Base-by-base conservation (phyloP, 2,797 vertebrate species). In the Atherinosoma microstoma region DNA sequence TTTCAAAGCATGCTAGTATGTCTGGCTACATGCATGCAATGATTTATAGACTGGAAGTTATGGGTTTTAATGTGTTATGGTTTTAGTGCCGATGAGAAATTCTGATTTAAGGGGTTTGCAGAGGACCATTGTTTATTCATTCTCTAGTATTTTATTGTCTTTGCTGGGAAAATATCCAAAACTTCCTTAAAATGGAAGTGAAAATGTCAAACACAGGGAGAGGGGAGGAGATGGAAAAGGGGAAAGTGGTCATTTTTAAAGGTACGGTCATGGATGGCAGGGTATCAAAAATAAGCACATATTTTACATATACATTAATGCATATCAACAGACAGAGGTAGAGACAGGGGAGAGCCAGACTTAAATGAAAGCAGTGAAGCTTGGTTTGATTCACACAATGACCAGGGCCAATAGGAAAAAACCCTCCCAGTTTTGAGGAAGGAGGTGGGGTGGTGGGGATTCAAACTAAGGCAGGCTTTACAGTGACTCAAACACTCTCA, bases 401-500 rank as follows among this genome's bases (percentile, higher is more conserved):
- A 91, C 84, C 75, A 78, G 82, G 83, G 70, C 92, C 92, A 92
- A 92, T 91, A 90, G 90, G 91, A 93, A 87, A 89, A 89, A 90
- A 82, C 87, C 92, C 90, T 92, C 91, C 90, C 92, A 87, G 85
- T 92, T 89, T 88, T 86, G 85, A 91, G 84, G 84, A 90, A 87
- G 90, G 84, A 91, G 87, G 82, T 67, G 80, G 90, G 88, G 87
- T 90, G 91, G 87, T 87, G 75, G 79, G 80, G 83, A 85, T 87
- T 90, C 88, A 89, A 84, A 92, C 70, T 88, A 76, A 93, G 89
- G 88, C 89, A 90, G 90, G 81, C 87, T 87, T 87, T 84, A 80
- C 87, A 80, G 80, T 88, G 83, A 85, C 80, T 81, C 87, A 87
- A 90, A 84, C 88, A 64, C 80, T 80, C 78, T 86, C 83, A 76